Evolutionary conservation across 2,888 invertebrate genomes (phyloP), one percentile per base, ranked within the genome.

Genomic region (Ceramica pisi): DNA sequence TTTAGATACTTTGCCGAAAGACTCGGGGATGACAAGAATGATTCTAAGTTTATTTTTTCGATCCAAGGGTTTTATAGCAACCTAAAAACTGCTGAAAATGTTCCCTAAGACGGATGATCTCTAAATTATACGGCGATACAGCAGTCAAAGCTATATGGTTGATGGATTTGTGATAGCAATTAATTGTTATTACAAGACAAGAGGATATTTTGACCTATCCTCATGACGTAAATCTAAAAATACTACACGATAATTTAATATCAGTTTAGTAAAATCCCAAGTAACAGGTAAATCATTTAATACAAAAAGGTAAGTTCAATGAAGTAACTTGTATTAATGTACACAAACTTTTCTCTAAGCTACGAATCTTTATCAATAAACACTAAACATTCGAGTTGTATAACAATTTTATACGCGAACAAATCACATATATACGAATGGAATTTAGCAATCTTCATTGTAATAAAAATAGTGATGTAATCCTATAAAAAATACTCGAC

Each of bases 391-490:
- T 70, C 41, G 61, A 55, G 46, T 80, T 65, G 60, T 79, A 62
- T 63, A 78, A 80, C 57, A 64, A 48, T 69, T 64, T 55, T 59
- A 69, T 53, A 75, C 23, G 55, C 59, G 48, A 80, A 68, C 67
- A 50, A 67, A 74, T 72, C 69, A 75, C 46, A 64, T 55, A 44
- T 66, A 76, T 59, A 68, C 57, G 48, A 77, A 67, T 57, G 26
- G 62, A 72, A 80, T 83, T 84, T 73, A 67, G 80, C 79, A 84
- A 71, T 68, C 64, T 44, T 63, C 51, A 81, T 78, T 83, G 77
- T 78, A 72, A 86, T 78, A 79, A 77, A 74, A 76, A 71, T 81
- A 81, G 73, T 86, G 84, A 86, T 83, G 83, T 76, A 80, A 84
- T 78, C 75, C 66, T 26, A 75, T 78, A 68, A 85, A 88, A 84